phyloP scores from a whole-genome alignment of 2,797 vertebrate species.

The Danionella dracula region DNA sequence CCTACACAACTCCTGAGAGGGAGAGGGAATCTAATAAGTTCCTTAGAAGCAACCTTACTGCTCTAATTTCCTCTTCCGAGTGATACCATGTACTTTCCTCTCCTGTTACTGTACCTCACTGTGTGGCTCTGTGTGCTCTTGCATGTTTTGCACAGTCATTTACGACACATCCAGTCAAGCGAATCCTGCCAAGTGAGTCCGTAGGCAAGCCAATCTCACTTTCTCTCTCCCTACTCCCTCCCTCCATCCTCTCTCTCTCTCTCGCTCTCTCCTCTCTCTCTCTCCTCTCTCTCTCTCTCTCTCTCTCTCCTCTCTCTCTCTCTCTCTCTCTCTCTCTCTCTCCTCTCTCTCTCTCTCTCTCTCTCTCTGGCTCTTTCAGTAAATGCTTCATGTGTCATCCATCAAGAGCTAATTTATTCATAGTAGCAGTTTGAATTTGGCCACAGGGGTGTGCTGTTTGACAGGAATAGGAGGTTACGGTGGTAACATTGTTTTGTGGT shows the following conservation, averaged over 20 bases:
- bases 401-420: slow-evolving; percentile 14
- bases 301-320: background rate
- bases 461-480: background rate
- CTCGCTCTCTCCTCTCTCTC: slow-evolving; percentile 5
- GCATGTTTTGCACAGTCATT: slow-evolving; percentile 36
- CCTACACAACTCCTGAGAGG: slow-evolving; percentile 5
- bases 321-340: slow-evolving; percentile 9
- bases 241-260: background rate
- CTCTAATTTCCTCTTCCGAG: slow-evolving; percentile 8
- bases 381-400: slow-evolving; percentile 19
- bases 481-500: background rate
- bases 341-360: background rate
- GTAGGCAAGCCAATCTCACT: slow-evolving; percentile 33
- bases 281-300: slow-evolving; percentile 14
- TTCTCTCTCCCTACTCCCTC: background rate
- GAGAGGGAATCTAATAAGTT: slow-evolving; percentile 22
- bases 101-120: slow-evolving; percentile 8
- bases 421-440: background rate
- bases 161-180: slow-evolving; percentile 39
- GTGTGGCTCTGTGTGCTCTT: background rate
- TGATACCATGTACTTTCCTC: slow-evolving; percentile 10
- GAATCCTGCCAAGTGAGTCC: slow-evolving; percentile 53
- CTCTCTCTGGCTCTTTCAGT: slow-evolving; percentile 16
- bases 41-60: background rate
- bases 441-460: slow-evolving; percentile 31